Percentiles rank a stretch among this genome's conserved stretches.
Evolutionary conservation across 2,888 invertebrate genomes (phyloP).

Genomic region (Meliscaeva auricollis): DNA sequence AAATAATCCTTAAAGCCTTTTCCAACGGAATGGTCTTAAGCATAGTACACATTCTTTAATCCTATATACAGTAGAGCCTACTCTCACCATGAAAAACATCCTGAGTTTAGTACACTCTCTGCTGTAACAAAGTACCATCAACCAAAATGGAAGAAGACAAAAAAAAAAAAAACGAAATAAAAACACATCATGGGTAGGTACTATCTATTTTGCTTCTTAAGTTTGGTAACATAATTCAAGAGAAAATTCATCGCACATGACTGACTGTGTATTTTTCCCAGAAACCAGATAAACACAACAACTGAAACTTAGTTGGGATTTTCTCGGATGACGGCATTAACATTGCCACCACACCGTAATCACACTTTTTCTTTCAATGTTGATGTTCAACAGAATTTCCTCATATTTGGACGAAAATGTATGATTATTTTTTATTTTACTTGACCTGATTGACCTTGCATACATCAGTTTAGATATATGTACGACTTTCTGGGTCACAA

Average conservation of each 20-base stretch:
- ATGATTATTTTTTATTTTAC: too few species aligned
- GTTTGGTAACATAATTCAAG: conserved; percentile 55
- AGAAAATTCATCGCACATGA: conserved; percentile 40
- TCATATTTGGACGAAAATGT: too few species aligned
- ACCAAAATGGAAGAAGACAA: not conserved
- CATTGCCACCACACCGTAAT: conserved; percentile 29
- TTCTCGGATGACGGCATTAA: conserved; percentile 63
- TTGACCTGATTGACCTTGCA: too few species aligned
- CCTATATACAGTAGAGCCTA: conserved; percentile 7
- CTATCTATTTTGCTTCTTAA: conserved; percentile 47
- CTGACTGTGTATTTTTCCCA: conserved; percentile 32
- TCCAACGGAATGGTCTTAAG: conserved; percentile 38
- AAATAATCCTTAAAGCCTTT: conserved; percentile 50
- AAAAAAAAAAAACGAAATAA: not conserved
- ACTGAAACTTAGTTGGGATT: conserved; percentile 49
- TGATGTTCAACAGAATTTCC: too few species aligned
- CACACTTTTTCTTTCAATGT: not conserved
- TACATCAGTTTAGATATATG: too few species aligned
- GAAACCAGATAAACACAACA: conserved; percentile 46
- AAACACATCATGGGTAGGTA: conserved; percentile 30
- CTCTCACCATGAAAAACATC: conserved; percentile 1
- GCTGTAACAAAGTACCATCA: conserved; percentile 18
- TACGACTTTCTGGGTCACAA: too few species aligned
- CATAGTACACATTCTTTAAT: conserved; percentile 38
- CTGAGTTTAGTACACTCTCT: not conserved